Base-by-base conservation (phyloP, 2,888 invertebrate species). In the Tenthredo distinguenda region DNA sequence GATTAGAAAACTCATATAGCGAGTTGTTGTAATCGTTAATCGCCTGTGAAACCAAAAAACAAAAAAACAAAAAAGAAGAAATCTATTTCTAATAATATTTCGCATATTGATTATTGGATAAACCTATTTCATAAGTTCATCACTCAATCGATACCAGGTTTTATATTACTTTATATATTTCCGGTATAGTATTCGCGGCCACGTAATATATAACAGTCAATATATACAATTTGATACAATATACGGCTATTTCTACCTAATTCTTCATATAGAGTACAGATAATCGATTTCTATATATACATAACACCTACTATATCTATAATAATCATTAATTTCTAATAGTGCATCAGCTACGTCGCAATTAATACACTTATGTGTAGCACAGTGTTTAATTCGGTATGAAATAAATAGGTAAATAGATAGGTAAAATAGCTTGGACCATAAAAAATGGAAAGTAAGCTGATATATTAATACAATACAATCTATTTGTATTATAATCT, bases 391-490 rank as follows among this genome's bases (percentile, higher is more conserved):
- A 7, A 18, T 18, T 71, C 65, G 12, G 65, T 65, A n/a, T 62
- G 26, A 26, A 26, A 62, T 26, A 62, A 21, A 58, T 62, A 62
- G 0, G 9, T 62, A n/a, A 1, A 37, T 37, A 40, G 37, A n/a
- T 34, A 34, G 43, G 43, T 43, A 47, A 47, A 47, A 18, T 71
- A 71, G 76, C 43, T 76, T 76, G 76, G 76, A 76, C 76, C 76
- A 76, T 76, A n/a, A 47, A 74, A 76, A 31, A 76, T 76, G 76
- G 76, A 76, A 76, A 76, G 76, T 76, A 76, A 76, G 43, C 43
- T 50, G 76, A 72, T n/a, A 7, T 43, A 43, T 43, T 55, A 6
- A 47, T 76, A 43, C 47, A 12, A 74, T 34, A 71, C 71, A 34
- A 74, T 74, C n/a, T 43, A 74, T 40, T 43, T 74, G 26, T 43